phyloP scores from a whole-genome alignment of 2,797 vertebrate genomes.

The Takifugu ocellatus region DNA sequence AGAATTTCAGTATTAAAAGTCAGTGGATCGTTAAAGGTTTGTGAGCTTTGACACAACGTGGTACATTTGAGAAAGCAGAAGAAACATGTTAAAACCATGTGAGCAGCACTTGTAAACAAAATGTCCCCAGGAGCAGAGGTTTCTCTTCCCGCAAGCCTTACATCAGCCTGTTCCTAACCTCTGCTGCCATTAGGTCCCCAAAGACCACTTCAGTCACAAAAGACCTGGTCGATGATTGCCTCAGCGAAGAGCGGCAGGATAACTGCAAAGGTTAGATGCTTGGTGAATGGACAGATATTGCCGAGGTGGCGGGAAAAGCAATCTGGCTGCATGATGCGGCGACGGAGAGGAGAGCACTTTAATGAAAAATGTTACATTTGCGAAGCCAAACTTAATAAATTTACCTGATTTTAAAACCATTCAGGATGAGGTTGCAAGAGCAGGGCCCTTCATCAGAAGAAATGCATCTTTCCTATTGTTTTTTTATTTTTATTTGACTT shows the following conservation, averaged over 20 bases:
- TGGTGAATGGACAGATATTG: constrained; percentile 6
- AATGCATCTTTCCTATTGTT: no score
- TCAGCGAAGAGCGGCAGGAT: constrained; percentile 37
- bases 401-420: no score
- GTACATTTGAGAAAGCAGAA: constrained; percentile 6
- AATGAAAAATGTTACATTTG: no score
- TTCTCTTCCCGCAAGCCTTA: constrained; percentile 32
- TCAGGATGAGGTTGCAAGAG: no score
- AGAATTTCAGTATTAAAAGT: no score
- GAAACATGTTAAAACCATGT: constrained; percentile 23
- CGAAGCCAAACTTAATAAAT: no score
- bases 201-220: constrained; percentile 33
- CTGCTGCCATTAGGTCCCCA: constrained; percentile 35
- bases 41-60: no score
- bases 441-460: no score
- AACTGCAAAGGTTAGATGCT: constrained; percentile 22
- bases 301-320: not conserved
- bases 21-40: no score
- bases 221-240: constrained; percentile 44
- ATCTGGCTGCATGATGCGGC: no score
- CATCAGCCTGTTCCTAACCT: constrained; percentile 45
- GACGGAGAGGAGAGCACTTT: no score
- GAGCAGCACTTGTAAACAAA: constrained; percentile 58
- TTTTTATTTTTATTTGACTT: no score
- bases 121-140: constrained; percentile 58